Conservation (phyloP, 2,113 vertebrate species). For the Phainopepla nitens region DNA sequence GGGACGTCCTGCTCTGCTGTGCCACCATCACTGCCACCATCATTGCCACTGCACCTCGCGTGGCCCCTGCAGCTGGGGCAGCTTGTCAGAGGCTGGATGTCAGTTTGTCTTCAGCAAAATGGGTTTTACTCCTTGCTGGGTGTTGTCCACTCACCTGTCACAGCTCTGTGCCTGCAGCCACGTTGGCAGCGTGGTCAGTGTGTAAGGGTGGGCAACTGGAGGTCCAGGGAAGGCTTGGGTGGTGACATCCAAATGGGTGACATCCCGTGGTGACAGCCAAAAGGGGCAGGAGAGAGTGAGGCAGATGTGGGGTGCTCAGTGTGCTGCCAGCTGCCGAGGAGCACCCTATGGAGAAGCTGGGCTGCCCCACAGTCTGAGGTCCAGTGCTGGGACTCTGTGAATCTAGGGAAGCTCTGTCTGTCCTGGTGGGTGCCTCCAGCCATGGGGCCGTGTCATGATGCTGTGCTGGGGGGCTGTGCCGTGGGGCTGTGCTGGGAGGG, state of each 20-base stretch:
- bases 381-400: not conserved
- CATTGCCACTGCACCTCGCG: not conserved
- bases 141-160: not conserved
- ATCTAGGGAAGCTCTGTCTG: not conserved
- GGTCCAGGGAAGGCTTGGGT: not conserved
- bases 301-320: not conserved
- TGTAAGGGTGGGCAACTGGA: rapidly evolving
- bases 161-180: rapidly evolving
- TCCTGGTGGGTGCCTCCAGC: not conserved
- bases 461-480: not conserved
- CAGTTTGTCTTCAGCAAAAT: not conserved
- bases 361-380: not conserved
- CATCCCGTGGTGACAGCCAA: not conserved
- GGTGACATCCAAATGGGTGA: not conserved
- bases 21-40: not conserved
- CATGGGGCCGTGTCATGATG: not conserved
- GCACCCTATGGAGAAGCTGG: no score
- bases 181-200: rapidly evolving
- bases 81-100: not conserved
- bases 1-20: not conserved
- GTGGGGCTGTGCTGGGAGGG: not conserved
- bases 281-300: not conserved
- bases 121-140: not conserved
- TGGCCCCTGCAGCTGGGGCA: not conserved
- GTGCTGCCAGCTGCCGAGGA: not conserved